These are phyloP conservation scores for Strix uralensis DNA, from an alignment of 2,113 vertebrate species.

Conservation along the genomic window DNA sequence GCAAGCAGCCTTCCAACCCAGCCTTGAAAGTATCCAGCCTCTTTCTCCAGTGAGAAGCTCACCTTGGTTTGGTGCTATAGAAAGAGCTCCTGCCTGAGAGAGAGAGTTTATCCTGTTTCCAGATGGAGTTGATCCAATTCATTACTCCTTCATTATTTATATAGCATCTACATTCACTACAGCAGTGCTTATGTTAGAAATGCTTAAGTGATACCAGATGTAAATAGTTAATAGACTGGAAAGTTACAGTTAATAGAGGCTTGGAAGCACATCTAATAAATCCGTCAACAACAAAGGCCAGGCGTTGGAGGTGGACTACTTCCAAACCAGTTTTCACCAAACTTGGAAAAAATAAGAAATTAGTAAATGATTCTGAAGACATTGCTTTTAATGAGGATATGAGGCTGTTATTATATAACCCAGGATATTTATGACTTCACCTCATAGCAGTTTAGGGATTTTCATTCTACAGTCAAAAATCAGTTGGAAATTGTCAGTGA, in stretches of 20 bases:
- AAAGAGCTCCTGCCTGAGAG: neutral
- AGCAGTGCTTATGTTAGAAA: neutral
- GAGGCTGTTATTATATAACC: constrained; percentile 5
- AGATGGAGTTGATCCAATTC: constrained; percentile 9
- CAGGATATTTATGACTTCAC: neutral
- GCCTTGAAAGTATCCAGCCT: neutral
- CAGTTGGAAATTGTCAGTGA: neutral
- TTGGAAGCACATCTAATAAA: constrained; percentile 7
- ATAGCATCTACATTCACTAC: neutral
- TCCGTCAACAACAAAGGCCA: neutral
- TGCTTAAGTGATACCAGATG: neutral
- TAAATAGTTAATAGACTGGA: constrained; percentile 34
- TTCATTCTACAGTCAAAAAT: neutral
- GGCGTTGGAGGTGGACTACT: neutral
- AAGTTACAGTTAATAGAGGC: neutral
- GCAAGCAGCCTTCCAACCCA: neutral
- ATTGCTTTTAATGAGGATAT: constrained; percentile 5
- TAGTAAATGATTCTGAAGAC: neutral
- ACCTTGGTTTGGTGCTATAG: neutral
- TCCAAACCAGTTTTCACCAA: neutral
- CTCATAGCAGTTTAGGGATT: neutral
- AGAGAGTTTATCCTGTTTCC: neutral
- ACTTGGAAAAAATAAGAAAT: constrained; percentile 5
- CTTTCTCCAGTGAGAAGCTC: neutral
- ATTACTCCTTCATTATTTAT: constrained; percentile 1